Evolutionary conservation across 2,113 vertebrate genomes (phyloP).

Genomic region (Rhineura floridana): DNA sequence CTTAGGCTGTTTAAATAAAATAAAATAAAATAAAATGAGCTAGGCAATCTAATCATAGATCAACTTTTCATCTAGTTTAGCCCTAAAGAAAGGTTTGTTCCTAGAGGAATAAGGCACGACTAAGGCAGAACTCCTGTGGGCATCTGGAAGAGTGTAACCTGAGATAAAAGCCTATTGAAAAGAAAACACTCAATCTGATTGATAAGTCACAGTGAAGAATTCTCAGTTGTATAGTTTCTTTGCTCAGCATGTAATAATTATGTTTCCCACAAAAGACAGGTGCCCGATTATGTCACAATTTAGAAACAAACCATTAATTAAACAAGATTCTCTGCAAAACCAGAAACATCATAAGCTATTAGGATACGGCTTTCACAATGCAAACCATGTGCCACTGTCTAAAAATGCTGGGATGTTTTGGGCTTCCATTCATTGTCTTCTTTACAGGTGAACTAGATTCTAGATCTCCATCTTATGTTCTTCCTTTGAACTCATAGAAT

Average conservation of each 20-base stretch:
- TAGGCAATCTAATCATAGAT: no score
- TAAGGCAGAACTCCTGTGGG: neutral
- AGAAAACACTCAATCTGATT: neutral
- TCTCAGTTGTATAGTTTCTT: neutral
- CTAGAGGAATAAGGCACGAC: no score
- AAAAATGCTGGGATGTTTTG: neutral
- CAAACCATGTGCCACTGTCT: neutral
- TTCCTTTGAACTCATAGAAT: constrained; percentile 13
- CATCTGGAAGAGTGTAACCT: neutral
- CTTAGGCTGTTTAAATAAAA: no score
- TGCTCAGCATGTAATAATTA: neutral
- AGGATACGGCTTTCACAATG: neutral
- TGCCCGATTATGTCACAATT: neutral
- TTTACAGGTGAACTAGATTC: neutral
- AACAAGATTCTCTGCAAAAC: neutral
- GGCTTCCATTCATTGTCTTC: neutral
- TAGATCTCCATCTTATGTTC: neutral
- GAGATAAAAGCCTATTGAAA: neutral
- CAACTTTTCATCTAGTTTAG: no score
- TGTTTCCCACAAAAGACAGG: neutral
- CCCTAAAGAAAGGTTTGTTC: no score
- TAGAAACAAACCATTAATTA: neutral
- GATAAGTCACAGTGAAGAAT: neutral
- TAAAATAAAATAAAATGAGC: no score
- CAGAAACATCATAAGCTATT: neutral